Evolutionary conservation across 2,888 invertebrate genomes (phyloP).

Genomic region (Amiota minor): DNA sequence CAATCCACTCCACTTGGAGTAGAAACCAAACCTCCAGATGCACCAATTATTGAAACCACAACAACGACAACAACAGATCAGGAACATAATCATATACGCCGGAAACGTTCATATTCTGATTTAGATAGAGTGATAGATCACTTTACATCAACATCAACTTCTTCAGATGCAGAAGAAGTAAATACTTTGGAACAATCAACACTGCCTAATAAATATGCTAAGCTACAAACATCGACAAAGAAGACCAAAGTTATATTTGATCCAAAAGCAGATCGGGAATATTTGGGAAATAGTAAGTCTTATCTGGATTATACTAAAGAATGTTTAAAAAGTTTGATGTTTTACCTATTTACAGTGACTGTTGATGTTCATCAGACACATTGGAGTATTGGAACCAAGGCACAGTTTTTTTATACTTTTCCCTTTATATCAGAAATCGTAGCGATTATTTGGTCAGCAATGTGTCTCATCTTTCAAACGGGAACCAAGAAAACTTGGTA

Average conservation of each 20-base stretch:
- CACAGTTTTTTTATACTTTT: slow-evolving; percentile 67
- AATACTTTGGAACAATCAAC: background rate
- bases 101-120: no score
- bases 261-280: slow-evolving; percentile 59
- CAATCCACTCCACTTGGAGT: background rate
- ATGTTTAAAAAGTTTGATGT: no score
- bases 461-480: slow-evolving; percentile 69
- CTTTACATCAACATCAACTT: background rate
- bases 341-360: slow-evolving; percentile 49
- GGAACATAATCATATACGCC: background rate
- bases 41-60: background rate
- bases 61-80: background rate
- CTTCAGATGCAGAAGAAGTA: background rate
- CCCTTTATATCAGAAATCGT: slow-evolving; percentile 67
- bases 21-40: background rate
- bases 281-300: slow-evolving; percentile 58
- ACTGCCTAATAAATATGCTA: background rate
- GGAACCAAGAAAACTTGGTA: slow-evolving; percentile 68
- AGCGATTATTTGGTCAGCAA: slow-evolving; percentile 69
- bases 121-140: no score
- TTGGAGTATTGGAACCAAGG: slow-evolving; percentile 58
- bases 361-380: slow-evolving; percentile 63
- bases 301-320: no score
- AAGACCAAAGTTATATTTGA: slow-evolving; percentile 52
- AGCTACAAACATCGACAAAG: slow-evolving; percentile 4